Percentiles rank a stretch among this genome's conserved stretches.
Evolutionary conservation across 92 coral and sea anemone genomes (phyloP).

Genomic region (Epizoanthus scotinus): DNA sequence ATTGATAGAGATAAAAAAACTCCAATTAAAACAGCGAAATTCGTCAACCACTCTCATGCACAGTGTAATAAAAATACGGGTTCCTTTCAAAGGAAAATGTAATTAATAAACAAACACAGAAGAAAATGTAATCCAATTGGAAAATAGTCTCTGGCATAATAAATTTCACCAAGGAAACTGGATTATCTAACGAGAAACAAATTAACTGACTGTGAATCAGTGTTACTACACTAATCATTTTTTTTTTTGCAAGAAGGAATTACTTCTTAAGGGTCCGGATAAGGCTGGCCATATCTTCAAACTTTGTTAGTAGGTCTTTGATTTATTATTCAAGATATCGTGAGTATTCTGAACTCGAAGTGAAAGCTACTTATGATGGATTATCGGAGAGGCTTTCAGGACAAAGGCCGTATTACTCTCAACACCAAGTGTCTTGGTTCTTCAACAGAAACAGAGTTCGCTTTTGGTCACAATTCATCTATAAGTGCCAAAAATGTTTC

Average conservation of each 20-base stretch:
- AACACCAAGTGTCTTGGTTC: not conserved
- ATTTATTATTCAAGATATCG: too few relatives aligned
- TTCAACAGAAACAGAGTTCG: not conserved
- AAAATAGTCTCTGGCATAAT: not conserved
- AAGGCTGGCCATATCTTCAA: too few relatives aligned
- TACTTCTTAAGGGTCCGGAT: too few relatives aligned
- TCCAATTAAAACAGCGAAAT: not conserved
- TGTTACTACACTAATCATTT: too few relatives aligned
- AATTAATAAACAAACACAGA: not conserved
- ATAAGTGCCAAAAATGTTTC: not conserved
- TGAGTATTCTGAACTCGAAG: too few relatives aligned
- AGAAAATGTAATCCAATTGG: conserved; percentile 1
- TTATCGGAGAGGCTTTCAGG: conserved; percentile 25
- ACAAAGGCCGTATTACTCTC: not conserved
- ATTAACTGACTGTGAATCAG: too few relatives aligned
- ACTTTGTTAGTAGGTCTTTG: too few relatives aligned
- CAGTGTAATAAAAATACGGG: not conserved
- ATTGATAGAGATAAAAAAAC: not conserved
- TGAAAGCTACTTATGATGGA: not conserved
- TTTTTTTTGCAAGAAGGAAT: too few relatives aligned
- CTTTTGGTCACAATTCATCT: not conserved
- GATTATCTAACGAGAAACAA: not conserved
- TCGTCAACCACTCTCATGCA: not conserved
- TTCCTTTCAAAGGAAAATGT: conserved; percentile 9
- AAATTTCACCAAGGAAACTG: conserved; percentile 5